phyloP scores from a whole-genome alignment of 2,797 vertebrate species.

The Argentina silus region DNA sequence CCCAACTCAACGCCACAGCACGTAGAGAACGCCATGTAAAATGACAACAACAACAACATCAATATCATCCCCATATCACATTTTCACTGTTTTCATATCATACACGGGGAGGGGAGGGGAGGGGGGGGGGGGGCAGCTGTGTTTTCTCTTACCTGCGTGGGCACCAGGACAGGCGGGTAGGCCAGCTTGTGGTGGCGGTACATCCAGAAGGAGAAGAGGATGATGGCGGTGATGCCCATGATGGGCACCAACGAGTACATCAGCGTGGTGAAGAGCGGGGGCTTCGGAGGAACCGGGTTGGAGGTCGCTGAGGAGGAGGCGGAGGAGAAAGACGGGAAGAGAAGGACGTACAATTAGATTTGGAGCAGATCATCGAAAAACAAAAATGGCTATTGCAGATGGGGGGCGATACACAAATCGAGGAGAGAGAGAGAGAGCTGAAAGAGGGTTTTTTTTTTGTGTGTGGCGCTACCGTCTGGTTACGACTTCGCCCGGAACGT shows the following conservation, averaged over 20 bases:
- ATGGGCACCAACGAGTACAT: slow-evolving; percentile 97
- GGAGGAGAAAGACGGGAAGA: neutral
- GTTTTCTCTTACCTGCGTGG: slow-evolving; percentile 89
- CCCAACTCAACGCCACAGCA: too few relatives aligned
- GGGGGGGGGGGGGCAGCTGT: neutral
- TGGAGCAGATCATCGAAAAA: neutral
- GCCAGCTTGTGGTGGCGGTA: slow-evolving; percentile 98
- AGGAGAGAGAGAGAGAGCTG: neutral
- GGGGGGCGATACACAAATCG: neutral
- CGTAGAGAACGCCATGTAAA: too few relatives aligned
- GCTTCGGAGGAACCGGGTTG: slow-evolving; percentile 89
- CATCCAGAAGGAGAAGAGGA: slow-evolving; percentile 98
- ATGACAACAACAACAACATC: too few relatives aligned
- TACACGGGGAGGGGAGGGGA: too few relatives aligned
- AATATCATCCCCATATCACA: too few relatives aligned
- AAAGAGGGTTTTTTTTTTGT: neutral
- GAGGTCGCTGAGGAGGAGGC: slow-evolving; percentile 83
- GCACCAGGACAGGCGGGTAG: slow-evolving; percentile 95
- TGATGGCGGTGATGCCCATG: slow-evolving; percentile 90
- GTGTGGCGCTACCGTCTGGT: neutral
- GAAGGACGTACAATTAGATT: slow-evolving; percentile 3
- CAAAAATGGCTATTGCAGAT: neutral
- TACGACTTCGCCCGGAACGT: slow-evolving; percentile 6
- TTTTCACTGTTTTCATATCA: too few relatives aligned
- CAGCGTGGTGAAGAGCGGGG: slow-evolving; percentile 92